Evolutionary conservation across 2,797 vertebrate species (phyloP), one percentile per base, ranked within the genome.

Genomic region (Euphonia xanthogaster): DNA sequence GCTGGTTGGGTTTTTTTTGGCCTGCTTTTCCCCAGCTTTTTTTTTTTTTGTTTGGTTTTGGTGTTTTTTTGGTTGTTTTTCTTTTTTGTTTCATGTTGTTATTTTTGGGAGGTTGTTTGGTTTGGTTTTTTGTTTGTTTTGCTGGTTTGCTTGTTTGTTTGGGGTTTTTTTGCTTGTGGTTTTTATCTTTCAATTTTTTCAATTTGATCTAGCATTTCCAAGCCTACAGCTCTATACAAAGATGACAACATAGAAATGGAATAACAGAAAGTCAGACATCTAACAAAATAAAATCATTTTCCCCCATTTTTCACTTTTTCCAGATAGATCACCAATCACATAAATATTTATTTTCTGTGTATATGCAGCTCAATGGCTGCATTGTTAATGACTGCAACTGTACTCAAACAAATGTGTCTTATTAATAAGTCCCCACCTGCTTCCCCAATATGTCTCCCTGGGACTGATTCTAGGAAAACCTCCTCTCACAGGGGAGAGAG

Each of bases 321-420:
- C 55, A 85, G 27, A 24, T 44, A 80, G 42, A 74, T 71, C 7
- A 6, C 6, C 63, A 47, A 51, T 35, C 68, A 60, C 74, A 55
- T 73, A 91, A 94, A 92, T 90, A 86, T 94, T 95, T 94, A 42
- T 68, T 75, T 87, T 72, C 44, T 83, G n/a, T 33, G 28, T 77
- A 13, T 47, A 48, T 50, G 63, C 47, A 94, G 62, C 37, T 81
- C 82, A 84, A 81, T 90, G 67, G n/a, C 54, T 91, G 66, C 57
- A 48, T 78, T 83, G 78, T 51, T 88, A 90, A 86, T 50, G 44
- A 86, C 37, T 78, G 60, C 39, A 83, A 37, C 33, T 51, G 25
- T 25, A 35, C 61, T 96, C 70, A 81, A 91, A 91, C 35, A 81
- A 57, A 84, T 2, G 0, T 73, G 44, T 39, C 72, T 53, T 80